Evolutionary conservation across 92 coral and sea anemone species (phyloP).

Genomic region (Ricordea florida): DNA sequence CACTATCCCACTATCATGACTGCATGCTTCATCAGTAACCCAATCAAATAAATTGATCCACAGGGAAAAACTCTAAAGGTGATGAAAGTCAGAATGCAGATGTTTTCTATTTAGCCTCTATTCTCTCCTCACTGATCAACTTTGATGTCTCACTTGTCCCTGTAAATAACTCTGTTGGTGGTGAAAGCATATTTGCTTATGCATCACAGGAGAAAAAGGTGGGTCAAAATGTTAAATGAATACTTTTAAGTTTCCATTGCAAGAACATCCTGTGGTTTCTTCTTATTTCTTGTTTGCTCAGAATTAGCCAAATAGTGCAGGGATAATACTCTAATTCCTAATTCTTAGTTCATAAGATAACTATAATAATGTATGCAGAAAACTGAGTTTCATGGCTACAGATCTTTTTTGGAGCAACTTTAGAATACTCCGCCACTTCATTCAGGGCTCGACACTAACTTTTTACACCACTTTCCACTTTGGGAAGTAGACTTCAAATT

Average conservation of each 20-base stretch:
- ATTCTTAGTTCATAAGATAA: too few relatives aligned
- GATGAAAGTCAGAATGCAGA: conserved; percentile 1
- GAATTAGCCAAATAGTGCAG: too few relatives aligned
- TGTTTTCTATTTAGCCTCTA: conserved; percentile 52
- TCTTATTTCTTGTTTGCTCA: not conserved
- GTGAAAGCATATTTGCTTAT: conserved; percentile 68
- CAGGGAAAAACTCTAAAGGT: conserved; percentile 1
- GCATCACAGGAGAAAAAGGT: conserved; percentile 61
- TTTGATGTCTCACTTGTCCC: not conserved
- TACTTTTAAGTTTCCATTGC: not conserved
- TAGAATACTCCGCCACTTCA: too few relatives aligned
- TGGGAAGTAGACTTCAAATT: too few relatives aligned
- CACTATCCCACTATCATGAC: not conserved
- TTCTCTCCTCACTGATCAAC: conserved; percentile 39
- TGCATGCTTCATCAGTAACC: not conserved
- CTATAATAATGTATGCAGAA: too few relatives aligned
- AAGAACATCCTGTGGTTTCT: not conserved
- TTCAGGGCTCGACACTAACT: too few relatives aligned
- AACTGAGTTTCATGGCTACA: too few relatives aligned
- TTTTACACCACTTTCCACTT: too few relatives aligned
- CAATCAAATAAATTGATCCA: not conserved
- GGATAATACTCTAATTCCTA: too few relatives aligned
- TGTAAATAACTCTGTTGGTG: conserved; percentile 5
- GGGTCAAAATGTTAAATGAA: not conserved
- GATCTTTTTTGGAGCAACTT: too few relatives aligned